Percentiles rank a stretch among this genome's conserved stretches.
Conservation (phyloP, 2,113 vertebrate genomes). For the Boulengeromyrus knoepffleri region DNA sequence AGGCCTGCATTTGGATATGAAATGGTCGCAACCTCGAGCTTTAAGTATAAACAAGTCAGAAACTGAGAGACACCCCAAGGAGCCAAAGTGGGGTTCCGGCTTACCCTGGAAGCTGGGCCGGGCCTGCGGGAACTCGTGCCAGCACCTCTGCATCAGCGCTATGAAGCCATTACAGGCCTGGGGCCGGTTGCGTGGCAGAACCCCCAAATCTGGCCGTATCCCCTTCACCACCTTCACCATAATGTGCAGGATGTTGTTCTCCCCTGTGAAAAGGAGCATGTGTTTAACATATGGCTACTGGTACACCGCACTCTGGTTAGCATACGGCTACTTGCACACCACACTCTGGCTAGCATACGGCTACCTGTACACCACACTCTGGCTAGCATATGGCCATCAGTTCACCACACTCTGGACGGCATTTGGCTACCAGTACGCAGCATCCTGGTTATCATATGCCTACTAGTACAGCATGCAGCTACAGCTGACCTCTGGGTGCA, state of each 20-base stretch:
- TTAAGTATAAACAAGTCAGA: neutral
- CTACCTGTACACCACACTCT: neutral
- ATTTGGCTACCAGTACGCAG: neutral
- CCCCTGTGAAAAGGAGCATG: constrained; percentile 62
- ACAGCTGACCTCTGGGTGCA: neutral
- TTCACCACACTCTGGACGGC: too few species aligned
- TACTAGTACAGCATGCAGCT: neutral
- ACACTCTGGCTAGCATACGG: neutral
- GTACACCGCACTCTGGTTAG: neutral
- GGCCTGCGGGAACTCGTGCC: constrained; percentile 70
- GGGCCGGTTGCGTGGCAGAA: constrained; percentile 75
- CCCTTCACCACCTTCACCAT: constrained; percentile 97
- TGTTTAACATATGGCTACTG: neutral
- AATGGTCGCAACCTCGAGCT: neutral
- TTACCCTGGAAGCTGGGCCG: constrained; percentile 91
- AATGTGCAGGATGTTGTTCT: constrained; percentile 93
- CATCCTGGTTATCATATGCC: neutral
- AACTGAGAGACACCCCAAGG: neutral
- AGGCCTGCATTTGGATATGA: neutral
- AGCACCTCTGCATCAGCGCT: constrained; percentile 85
- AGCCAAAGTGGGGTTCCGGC: neutral
- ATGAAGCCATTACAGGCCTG: constrained; percentile 74
- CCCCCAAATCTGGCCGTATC: constrained; percentile 78
- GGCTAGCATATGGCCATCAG: neutral
- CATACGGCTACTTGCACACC: neutral